phyloP scores from a whole-genome alignment of 2,888 invertebrate genomes.

The Listrodromus nycthemerus region DNA sequence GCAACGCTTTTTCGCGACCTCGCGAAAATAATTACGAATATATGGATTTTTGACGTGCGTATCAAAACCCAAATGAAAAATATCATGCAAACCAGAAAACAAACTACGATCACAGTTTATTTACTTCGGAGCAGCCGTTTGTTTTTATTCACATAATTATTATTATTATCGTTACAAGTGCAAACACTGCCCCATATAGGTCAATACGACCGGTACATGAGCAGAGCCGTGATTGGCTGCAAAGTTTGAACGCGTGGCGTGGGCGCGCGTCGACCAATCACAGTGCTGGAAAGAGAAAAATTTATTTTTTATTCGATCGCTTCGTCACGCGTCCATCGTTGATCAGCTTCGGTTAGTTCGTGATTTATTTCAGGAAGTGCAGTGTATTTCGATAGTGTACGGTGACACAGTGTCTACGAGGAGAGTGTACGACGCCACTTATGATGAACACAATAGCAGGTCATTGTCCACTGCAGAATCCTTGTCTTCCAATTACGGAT shows the following conservation, averaged over 20 bases:
- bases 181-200: neutral
- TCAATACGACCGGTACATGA: neutral
- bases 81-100: neutral
- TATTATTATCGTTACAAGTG: neutral
- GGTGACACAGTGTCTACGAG: conserved; percentile 11
- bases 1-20: neutral
- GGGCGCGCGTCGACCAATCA: neutral
- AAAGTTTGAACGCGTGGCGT: neutral
- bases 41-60: neutral
- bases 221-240: neutral
- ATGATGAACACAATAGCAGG: conserved; percentile 15
- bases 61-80: neutral
- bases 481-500: conserved; percentile 66
- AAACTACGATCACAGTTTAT: neutral
- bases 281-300: neutral
- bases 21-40: neutral
- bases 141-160: neutral
- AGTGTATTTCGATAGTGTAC: neutral
- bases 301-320: conserved; percentile 34
- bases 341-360: neutral
- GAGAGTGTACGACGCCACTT: neutral
- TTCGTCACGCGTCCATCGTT: conserved; percentile 22
- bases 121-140: neutral
- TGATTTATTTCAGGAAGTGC: neutral
- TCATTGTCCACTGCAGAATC: conserved; percentile 30